Conservation (phyloP, 1,140 invertebrate species). For the Coenobita brevimanus region DNA sequence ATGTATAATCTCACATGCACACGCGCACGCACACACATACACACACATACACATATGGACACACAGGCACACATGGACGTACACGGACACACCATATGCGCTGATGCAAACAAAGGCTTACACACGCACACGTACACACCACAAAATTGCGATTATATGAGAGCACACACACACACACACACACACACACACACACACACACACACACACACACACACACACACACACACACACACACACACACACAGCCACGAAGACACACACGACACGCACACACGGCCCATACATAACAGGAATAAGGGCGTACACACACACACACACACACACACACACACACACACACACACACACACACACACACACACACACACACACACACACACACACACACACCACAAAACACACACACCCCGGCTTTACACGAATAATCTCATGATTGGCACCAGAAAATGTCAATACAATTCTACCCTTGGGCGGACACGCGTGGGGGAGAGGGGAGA, state of each 20-base stretch:
- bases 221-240: slow-evolving; percentile 44
- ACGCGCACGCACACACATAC: too few species aligned
- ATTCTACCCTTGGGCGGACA: slow-evolving; percentile 25
- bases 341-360: slow-evolving; percentile 45
- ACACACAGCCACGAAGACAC: slow-evolving; percentile 34
- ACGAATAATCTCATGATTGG: slow-evolving; percentile 60
- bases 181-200: slow-evolving; percentile 27
- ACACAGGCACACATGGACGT: too few species aligned
- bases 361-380: slow-evolving; percentile 55
- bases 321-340: slow-evolving; percentile 33
- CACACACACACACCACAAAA: slow-evolving; percentile 33
- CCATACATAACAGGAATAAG: too few species aligned
- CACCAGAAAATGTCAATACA: slow-evolving; percentile 62
- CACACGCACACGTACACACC: not conserved
- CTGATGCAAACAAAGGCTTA: too few species aligned
- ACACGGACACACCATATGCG: too few species aligned
- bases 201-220: slow-evolving; percentile 18
- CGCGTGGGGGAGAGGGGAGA: slow-evolving; percentile 2
- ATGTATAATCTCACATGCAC: too few species aligned
- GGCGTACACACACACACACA: not conserved
- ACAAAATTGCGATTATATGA: not conserved
- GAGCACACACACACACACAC: not conserved
- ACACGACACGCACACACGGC: not conserved
- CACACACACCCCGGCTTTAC: slow-evolving; percentile 38
- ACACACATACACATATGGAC: too few species aligned